Evolutionary conservation across 2,888 invertebrate species (phyloP).

Genomic region (Achlya flavicornis): DNA sequence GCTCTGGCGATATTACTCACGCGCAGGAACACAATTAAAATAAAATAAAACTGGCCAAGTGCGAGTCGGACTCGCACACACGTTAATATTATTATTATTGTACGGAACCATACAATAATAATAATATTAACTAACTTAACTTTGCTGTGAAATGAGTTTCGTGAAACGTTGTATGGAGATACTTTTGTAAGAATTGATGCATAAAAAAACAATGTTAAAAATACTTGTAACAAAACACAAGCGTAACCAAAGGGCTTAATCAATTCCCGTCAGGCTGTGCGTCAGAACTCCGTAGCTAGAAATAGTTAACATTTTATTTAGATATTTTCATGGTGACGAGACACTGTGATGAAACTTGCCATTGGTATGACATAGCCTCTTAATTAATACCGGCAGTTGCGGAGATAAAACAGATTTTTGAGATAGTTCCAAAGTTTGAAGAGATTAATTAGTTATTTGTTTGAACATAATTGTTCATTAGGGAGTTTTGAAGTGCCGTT

Average conservation of each 20-base stretch:
- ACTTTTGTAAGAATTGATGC: too few relatives aligned
- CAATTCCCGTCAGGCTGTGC: constrained; percentile 24
- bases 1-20: too few relatives aligned
- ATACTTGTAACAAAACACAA: constrained; percentile 1
- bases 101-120: too few relatives aligned
- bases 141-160: too few relatives aligned
- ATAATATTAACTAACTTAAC: too few relatives aligned
- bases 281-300: constrained; percentile 23
- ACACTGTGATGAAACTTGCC: neutral
- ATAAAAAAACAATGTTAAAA: neutral
- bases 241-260: constrained; percentile 30
- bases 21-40: too few relatives aligned
- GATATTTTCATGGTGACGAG: constrained; percentile 11
- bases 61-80: too few relatives aligned
- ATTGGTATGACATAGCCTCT: neutral
- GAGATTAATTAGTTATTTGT: neutral
- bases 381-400: neutral
- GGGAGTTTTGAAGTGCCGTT: neutral
- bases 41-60: too few relatives aligned
- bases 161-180: too few relatives aligned
- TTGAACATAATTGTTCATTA: neutral
- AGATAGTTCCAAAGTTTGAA: neutral
- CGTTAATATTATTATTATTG: too few relatives aligned
- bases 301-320: neutral
- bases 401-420: neutral